A percentile compares a stretch with the other conserved stretches of the same genome.
These are phyloP conservation scores for Torymus tubicola DNA, from an alignment of 2,888 invertebrate species.

Conservation along the genomic window DNA sequence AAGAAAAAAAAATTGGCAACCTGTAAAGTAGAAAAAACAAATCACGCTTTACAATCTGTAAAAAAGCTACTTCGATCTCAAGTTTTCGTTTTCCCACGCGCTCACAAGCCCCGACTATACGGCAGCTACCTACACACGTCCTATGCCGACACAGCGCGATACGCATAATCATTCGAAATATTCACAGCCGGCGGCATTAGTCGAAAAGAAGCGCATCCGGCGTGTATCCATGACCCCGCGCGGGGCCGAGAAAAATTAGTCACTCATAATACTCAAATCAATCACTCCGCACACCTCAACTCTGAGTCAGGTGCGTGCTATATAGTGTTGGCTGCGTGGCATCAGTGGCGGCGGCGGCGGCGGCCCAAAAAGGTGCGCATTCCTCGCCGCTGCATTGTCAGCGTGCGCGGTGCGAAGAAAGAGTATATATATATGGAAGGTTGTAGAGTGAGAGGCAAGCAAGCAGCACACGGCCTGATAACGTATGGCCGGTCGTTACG, in stretches of 20 bases:
- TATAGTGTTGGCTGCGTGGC: not conserved
- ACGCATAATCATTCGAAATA: conserved; percentile 33
- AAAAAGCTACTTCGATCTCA: too few species aligned
- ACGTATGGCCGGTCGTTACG: conserved; percentile 49
- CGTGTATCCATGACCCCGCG: conserved; percentile 28
- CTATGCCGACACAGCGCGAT: conserved; percentile 18
- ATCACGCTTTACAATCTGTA: too few species aligned
- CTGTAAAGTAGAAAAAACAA: too few species aligned
- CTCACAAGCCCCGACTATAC: too few species aligned
- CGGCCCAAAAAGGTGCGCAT: not conserved
- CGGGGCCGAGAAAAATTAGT: conserved; percentile 42
- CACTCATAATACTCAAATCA: conserved; percentile 54
- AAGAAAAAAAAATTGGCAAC: too few species aligned
- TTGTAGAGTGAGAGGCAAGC: conserved; percentile 4
- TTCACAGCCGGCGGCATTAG: conserved; percentile 8
- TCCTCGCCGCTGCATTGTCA: not conserved
- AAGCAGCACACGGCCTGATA: conserved; percentile 26
- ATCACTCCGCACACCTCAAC: conserved; percentile 25
- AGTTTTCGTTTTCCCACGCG: too few species aligned
- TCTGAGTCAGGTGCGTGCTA: conserved; percentile 12
- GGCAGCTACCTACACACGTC: not conserved
- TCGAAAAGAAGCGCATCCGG: not conserved
- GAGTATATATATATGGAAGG: not conserved
- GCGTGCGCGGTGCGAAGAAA: not conserved
- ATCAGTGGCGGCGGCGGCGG: not conserved